These are phyloP conservation scores for Cariama cristata DNA, from an alignment of 2,113 vertebrate species.

Conservation along the genomic window DNA sequence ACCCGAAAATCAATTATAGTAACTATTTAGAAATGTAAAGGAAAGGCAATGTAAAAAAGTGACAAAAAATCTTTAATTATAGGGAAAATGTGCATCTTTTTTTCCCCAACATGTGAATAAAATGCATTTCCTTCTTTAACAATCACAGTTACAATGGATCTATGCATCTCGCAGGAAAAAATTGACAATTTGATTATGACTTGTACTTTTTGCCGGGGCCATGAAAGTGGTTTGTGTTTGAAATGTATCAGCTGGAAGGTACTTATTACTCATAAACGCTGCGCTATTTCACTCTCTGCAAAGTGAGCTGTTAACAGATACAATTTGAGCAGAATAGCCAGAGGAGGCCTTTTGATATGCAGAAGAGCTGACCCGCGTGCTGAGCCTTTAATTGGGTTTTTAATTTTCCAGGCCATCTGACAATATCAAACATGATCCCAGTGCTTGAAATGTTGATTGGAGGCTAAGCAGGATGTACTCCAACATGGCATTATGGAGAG, in stretches of 20 bases:
- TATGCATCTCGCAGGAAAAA: constrained; percentile 89
- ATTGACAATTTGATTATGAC: constrained; percentile 95
- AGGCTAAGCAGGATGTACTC: constrained; percentile 90
- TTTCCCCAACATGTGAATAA: constrained; percentile 88
- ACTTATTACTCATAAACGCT: constrained; percentile 98
- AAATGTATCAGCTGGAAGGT: constrained; percentile 95
- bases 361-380: constrained; percentile 99
- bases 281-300: constrained; percentile 94
- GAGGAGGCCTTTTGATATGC: constrained; percentile 99
- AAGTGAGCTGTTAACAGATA: constrained; percentile 99
- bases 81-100: constrained; percentile 88
- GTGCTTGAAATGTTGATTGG: constrained; percentile 94
- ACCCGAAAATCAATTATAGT: constrained; percentile 85
- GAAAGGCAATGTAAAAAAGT: constrained; percentile 85
- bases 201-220: constrained; percentile 91
- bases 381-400: constrained; percentile 99
- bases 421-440: constrained; percentile 99
- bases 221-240: constrained; percentile 94
- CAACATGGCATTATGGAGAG: constrained; percentile 84
- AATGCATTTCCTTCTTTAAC: constrained; percentile 88
- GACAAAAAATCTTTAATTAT: constrained; percentile 89
- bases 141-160: constrained; percentile 87
- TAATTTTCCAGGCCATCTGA: constrained; percentile 99
- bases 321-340: constrained; percentile 98
- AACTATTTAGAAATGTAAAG: constrained; percentile 86